Evolutionary conservation across 2,888 invertebrate species (phyloP), one percentile per base, ranked within the genome.

Genomic region (Lycaena phlaeas): DNA sequence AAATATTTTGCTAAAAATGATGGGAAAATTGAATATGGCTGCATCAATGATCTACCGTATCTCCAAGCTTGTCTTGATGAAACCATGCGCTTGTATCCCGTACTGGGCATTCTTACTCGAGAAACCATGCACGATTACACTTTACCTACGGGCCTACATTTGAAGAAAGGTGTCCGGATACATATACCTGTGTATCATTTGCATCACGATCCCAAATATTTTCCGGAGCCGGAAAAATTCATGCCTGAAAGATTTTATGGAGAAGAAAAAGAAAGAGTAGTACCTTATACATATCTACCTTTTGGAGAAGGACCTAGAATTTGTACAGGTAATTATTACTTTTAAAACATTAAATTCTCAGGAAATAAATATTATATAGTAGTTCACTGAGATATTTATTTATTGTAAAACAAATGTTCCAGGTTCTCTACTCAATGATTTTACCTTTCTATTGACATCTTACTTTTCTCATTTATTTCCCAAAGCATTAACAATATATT

Each of bases 281-380:
- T 46, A 11, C 71, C 67, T 0, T 75, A 63, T 37, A 70, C 68
- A 0, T 78, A 68, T 43, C 48, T 75, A 36, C 75, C 78, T 0
- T 81, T 77, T 42, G 78, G 79, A 9, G 77, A 72, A 44, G 77
- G 77, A 1, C 72, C 65, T 0, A 61, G 77, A 42, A 53, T 63
- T 28, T 79, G 79, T 44, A 61, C 78, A 9, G 79, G 79, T 78
- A 55, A 31, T 18, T 18, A 4, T 18, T 18, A 18, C n/a, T n/a
- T n/a, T n/a, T n/a, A n/a, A n/a, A n/a, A n/a, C n/a, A n/a, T n/a
- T n/a, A n/a, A n/a, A n/a, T n/a, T n/a, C n/a, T n/a, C n/a, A n/a
- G n/a, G n/a, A n/a, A n/a, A n/a, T n/a, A n/a, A n/a, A n/a, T n/a
- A n/a, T n/a, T n/a, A n/a, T n/a, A n/a, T n/a, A n/a, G n/a, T n/a